Evolutionary conservation across 64 coral and sea anemone genomes (phyloP).

Genomic region (Montipora cactus): DNA sequence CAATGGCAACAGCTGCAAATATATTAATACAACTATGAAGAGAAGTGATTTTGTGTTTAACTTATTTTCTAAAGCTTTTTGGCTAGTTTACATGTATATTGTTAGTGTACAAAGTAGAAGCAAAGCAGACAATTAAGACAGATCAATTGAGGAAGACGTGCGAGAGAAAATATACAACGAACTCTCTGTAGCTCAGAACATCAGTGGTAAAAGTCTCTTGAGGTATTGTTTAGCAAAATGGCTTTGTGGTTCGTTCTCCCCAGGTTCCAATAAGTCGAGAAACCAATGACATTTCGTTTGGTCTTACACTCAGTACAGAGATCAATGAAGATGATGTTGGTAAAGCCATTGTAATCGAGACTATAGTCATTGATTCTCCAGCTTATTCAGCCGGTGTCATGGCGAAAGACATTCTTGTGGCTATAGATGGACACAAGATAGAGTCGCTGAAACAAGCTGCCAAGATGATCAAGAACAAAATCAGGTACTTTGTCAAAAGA

Average conservation of each 20-base stretch:
- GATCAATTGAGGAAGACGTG: too few relatives aligned
- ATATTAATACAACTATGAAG: too few relatives aligned
- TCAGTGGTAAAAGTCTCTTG: neutral
- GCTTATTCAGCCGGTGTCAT: slow-evolving; percentile 75
- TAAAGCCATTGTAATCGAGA: slow-evolving; percentile 90
- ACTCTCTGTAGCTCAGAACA: neutral
- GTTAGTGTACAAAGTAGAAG: too few relatives aligned
- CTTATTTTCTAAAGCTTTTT: too few relatives aligned
- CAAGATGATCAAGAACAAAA: slow-evolving; percentile 92
- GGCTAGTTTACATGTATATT: too few relatives aligned
- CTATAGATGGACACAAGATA: slow-evolving; percentile 91
- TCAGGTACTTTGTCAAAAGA: slow-evolving; percentile 46
- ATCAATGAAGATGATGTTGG: slow-evolving; percentile 64
- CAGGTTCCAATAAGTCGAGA: slow-evolving; percentile 90
- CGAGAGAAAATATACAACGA: too few relatives aligned
- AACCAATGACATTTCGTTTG: slow-evolving; percentile 79
- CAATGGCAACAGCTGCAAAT: too few relatives aligned
- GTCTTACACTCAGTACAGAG: slow-evolving; percentile 94
- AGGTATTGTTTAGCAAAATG: neutral
- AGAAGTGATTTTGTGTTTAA: too few relatives aligned
- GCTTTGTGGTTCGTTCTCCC: neutral
- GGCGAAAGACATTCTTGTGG: slow-evolving; percentile 81
- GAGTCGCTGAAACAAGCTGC: slow-evolving; percentile 94
- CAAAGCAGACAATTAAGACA: too few relatives aligned
- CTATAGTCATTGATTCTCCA: slow-evolving; percentile 73